Base-by-base conservation (phyloP, 2,113 vertebrate genomes). In the Caloenas nicobarica region DNA sequence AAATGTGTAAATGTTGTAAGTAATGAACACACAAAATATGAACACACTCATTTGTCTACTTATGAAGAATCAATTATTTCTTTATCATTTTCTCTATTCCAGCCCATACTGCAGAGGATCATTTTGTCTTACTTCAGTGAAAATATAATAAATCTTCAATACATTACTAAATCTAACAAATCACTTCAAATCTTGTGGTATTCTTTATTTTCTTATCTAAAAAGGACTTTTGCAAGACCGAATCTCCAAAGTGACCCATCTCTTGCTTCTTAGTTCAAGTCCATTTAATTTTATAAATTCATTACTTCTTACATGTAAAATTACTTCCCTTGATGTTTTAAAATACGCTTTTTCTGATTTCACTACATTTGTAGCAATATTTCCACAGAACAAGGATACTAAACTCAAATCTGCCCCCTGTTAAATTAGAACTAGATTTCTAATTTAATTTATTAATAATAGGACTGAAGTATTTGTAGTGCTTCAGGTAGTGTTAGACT, bases 1-100 rank as follows among this genome's bases (percentile, higher is more conserved):
- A 96, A 96, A 93, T 80, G 93, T 95, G 92, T 95, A 96, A 96
- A 95, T 93, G 96, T 82, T 94, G 91, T 96, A 96, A 96, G 95
- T 97, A 97, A 97, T 97, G 96, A 97, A 97, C 96, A 97, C 77
- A 97, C 96, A 95, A 97, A 96, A 93, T 93, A 87, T 79, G 93
- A 97, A 92, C 93, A 94, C 88, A 73, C 92, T 96, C 96, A 97
- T 97, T 97, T 94, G 79, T 97, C 96, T 96, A 87, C 88, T 95
- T 92, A 95, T 46, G 73, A 94, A 94, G 96, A 96, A 97, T 97
- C 96, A 96, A 97, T 97, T 96, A 96, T 94, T 96, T 91, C 91
- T 73, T 93, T 95, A 96, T 87, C 51, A 92, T 96, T 96, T 94
- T 96, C 77, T 85, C 92, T 94, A 92, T 89, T 93, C 82, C 40